Evolutionary conservation across 92 coral and sea anemone species (phyloP), one percentile per base, ranked within the genome.

Genomic region (Phenganax stokvisi): DNA sequence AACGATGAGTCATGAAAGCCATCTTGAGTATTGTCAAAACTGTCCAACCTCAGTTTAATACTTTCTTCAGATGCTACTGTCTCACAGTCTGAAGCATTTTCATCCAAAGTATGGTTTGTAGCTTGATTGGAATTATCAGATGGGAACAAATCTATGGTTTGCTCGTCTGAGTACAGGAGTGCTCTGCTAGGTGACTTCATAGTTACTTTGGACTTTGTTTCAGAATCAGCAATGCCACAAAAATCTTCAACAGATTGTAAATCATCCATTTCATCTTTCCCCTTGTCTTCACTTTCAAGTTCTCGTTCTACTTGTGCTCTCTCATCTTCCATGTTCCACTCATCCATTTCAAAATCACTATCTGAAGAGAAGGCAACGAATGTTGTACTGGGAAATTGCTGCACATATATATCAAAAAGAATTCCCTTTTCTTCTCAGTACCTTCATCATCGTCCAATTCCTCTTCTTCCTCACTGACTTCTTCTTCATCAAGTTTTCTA

Each of bases 401-500:
- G 71, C 31, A 25, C 12, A 1, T 8, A 69, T 9, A 17, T 65
- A 65, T 12, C 25, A 20, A 59, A 20, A 20, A 20, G 2, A 59
- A 65, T 17, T 11, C 25, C 6, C 16, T 44, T 17, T 13, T 2
- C 20, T 12, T 54, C 30, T 15, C 27, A 55, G 6, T 55, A 87
- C 88, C 91, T 80, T 92, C 98, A 71, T 88, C 94, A 53, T 81
- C 85, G 7, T 89, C 92, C 27, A 85, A 92, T 65, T 89, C 93
- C 52, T 93, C 97, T 76, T 92, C 97, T 57, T 93, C 97, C 5
- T 86, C 98, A 87, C 98, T 94, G 58, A 94, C 55, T 84, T 94
- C 98, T 77, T 94, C 98, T 69, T 92, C 89, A 68, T 94, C 98
- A 70, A 94, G 82, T 84, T 88, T 88, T 12, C 96, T 63, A 82